Percentiles rank a stretch among this genome's conserved stretches.
Conservation (phyloP, 2,113 vertebrate genomes). For the Anolis carolinensis region DNA sequence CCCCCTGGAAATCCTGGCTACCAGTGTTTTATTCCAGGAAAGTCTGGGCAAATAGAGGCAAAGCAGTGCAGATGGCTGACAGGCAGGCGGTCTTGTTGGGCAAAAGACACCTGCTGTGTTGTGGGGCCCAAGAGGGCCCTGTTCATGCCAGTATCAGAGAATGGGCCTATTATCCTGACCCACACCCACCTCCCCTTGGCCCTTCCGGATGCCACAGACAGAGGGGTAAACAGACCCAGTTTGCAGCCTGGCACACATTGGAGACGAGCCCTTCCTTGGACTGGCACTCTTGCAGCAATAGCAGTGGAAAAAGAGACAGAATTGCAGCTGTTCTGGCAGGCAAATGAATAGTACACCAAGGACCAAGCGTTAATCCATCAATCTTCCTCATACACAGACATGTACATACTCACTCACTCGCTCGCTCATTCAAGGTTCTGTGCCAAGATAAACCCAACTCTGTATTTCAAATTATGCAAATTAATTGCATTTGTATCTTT, state of each 20-base stretch:
- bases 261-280: background rate
- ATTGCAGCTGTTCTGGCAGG: slow-evolving; percentile 5
- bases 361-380: background rate
- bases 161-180: slow-evolving; percentile 15
- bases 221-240: background rate
- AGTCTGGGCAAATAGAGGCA: slow-evolving; percentile 7
- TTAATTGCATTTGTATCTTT: background rate
- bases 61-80: background rate
- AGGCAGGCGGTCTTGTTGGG: background rate
- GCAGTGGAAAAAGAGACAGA: background rate
- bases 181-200: background rate
- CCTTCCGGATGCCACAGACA: background rate
- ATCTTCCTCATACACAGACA: background rate
- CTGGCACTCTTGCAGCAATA: background rate
- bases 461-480: background rate
- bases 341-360: background rate
- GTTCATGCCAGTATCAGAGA: slow-evolving; percentile 6
- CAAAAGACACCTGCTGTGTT: slow-evolving; percentile 15
- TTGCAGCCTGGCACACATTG: slow-evolving; percentile 17
- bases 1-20: background rate
- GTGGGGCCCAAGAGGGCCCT: background rate
- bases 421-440: background rate
- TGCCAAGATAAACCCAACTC: background rate
- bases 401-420: background rate
- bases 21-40: background rate